phyloP scores from a whole-genome alignment of 1,140 invertebrate genomes.

The Stenopsyche tienmushanensis region DNA sequence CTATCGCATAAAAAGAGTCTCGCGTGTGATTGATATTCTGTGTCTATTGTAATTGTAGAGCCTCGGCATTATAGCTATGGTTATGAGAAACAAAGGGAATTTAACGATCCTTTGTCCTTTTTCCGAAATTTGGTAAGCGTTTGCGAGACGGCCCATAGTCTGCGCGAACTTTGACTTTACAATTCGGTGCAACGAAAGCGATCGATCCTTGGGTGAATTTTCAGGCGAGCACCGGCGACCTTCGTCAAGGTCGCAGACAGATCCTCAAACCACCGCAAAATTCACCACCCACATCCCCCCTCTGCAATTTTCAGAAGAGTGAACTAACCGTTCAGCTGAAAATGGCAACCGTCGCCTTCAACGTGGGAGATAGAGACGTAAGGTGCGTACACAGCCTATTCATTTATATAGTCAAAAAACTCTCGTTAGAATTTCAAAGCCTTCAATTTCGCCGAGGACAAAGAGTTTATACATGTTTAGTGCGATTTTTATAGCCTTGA shows the following conservation, averaged over 20 bases:
- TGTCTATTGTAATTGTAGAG: no score
- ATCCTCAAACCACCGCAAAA: not conserved
- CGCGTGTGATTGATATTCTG: no score
- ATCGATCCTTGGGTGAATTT: slow-evolving; percentile 16
- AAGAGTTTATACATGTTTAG: no score
- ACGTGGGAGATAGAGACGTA: not conserved
- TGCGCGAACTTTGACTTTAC: not conserved
- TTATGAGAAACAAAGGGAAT: no score
- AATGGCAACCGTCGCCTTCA: not conserved
- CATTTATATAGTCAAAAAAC: no score
- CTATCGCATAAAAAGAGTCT: no score
- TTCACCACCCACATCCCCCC: slow-evolving; percentile 5
- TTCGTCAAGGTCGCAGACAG: slow-evolving; percentile 27
- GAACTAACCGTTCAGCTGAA: not conserved
- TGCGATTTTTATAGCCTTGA: no score
- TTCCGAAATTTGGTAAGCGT: no score
- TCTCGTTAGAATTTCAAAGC: no score
- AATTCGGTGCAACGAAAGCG: slow-evolving; percentile 5
- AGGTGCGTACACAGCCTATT: not conserved
- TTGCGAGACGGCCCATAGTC: not conserved
- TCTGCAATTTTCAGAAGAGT: slow-evolving; percentile 10
- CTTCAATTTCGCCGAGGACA: no score
- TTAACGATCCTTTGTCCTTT: no score
- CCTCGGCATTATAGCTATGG: no score
- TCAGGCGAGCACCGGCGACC: slow-evolving; percentile 7